Base-by-base conservation (phyloP, 2,797 vertebrate genomes). In the Epinephelus awoara region DNA sequence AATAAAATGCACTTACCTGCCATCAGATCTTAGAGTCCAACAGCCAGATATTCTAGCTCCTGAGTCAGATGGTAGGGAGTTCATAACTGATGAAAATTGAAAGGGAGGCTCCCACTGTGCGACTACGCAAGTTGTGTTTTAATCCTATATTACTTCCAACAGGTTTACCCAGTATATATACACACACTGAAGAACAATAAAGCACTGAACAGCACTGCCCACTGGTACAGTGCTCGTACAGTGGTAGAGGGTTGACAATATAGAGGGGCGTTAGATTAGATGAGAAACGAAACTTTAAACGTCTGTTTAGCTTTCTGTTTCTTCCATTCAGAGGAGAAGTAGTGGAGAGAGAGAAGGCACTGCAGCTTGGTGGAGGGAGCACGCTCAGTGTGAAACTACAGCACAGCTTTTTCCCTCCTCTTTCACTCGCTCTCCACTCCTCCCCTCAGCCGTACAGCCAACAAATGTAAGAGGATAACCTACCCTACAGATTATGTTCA, bases 1-100 rank as follows among this genome's bases (percentile, higher is more conserved):
- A 84, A 85, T 58, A 49, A 67, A 85, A 78, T 59, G 93, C 55
- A 89, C 97, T 98, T 96, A 99, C 98, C 98, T 93, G 80, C 93
- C 89, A 83, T 96, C 96, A 0, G 95, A 89, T 86, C 94, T 95
- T 0, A 99, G 95, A 77, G 94, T 94, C 97, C 98, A 97, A 92
- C 96, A 98, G 85, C 97, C 97, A 0, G 98, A 98, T 87, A 98
- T 97, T 94, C 97, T 95, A 79, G 97, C 95, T 74, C 97, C 96
- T 54, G 96, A 94, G 89, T 94, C 97, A 44, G 91, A 83, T 0
- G 96, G 95, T 80, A 96, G 94, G 76, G 93, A 95, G 94, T 94
- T 97, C 97, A 98, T 97, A 80, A 77, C 72, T 74, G 67, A 14
- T 88, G 70, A 79, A 76, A 77, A 79, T 67, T 70, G 47, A 46